Evolutionary conservation across 2,888 invertebrate genomes (phyloP), one percentile per base, ranked within the genome.

Genomic region (Parnassius orleans): DNA sequence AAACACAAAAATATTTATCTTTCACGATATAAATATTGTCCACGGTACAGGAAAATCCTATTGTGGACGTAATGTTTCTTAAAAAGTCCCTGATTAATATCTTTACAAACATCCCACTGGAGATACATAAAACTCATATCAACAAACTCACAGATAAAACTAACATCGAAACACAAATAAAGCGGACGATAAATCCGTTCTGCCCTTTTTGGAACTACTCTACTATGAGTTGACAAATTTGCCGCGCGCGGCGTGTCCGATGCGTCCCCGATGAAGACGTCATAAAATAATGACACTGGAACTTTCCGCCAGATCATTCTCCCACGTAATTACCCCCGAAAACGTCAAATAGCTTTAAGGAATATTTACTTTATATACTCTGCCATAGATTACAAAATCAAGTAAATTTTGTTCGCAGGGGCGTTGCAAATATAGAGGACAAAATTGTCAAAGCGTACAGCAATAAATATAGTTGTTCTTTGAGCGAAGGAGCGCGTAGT

Each of bases 221-320:
- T 73, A 72, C 69, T 76, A 76, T 79, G 76, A 80, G 73, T 77
- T 75, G 70, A 75, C 77, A 74, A 74, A 73, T 78, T 75, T 77
- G 75, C 72, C 69, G 73, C 71, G 73, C 71, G 74, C 74, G 75
- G 74, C 75, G 76, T 75, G 76, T 71, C 76, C 74, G 70, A 75
- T 73, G 64, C 68, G 64, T 66, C 58, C 58, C 65, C 79, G 80
- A 87, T 88, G 82, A 84, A 89, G 87, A 87, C 78, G 73, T 90
- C 90, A 89, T 88, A 86, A 87, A 86, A 81, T 88, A 88, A 88
- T 87, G 83, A 87, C 81, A 77, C 73, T 74, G 79, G 76, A 76
- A 79, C 81, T 80, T 79, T 79, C 74, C 80, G 75, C 70, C 72
- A 76, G 72, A 83, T 78, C 73, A 81, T 76, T 78, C 78, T 76